Evolutionary conservation across 1,140 invertebrate genomes (phyloP).

Genomic region (Paramacrobiotus metropolitanus): DNA sequence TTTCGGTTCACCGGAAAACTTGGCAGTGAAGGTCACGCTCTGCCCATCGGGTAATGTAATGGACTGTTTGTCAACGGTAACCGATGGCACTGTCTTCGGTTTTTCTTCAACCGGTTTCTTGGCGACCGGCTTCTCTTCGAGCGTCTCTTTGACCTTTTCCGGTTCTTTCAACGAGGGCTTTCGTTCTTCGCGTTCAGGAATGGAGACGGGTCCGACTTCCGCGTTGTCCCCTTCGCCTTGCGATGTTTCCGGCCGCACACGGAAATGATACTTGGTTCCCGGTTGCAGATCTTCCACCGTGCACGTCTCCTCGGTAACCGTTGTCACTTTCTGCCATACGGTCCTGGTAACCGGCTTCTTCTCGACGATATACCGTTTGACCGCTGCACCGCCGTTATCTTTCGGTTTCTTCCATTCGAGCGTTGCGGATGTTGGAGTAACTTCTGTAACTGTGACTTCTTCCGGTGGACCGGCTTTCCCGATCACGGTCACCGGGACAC

Average conservation of each 20-base stretch:
- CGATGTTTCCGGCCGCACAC: constrained; percentile 71
- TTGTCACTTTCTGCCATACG: constrained; percentile 60
- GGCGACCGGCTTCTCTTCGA: background rate
- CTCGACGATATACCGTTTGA: constrained; percentile 57
- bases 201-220: constrained; percentile 37
- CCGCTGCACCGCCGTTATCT: constrained; percentile 24
- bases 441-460: background rate
- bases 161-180: too few relatives aligned
- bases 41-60: constrained; percentile 47
- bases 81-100: background rate
- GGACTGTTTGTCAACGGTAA: background rate
- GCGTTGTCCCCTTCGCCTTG: constrained; percentile 56
- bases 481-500: background rate
- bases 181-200: too few relatives aligned
- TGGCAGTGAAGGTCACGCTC: constrained; percentile 49
- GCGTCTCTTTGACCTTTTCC: too few relatives aligned
- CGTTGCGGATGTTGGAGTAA: background rate
- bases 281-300: constrained; percentile 66
- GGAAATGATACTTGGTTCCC: constrained; percentile 63
- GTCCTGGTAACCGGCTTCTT: constrained; percentile 44
- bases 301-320: constrained; percentile 49
- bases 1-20: constrained; percentile 60
- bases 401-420: constrained; percentile 28
- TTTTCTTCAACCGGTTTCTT: background rate
- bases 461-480: background rate